Percentiles rank a stretch among this genome's conserved stretches.
Conservation (phyloP, 2,797 vertebrate genomes). For the Sphenodon punctatus region DNA sequence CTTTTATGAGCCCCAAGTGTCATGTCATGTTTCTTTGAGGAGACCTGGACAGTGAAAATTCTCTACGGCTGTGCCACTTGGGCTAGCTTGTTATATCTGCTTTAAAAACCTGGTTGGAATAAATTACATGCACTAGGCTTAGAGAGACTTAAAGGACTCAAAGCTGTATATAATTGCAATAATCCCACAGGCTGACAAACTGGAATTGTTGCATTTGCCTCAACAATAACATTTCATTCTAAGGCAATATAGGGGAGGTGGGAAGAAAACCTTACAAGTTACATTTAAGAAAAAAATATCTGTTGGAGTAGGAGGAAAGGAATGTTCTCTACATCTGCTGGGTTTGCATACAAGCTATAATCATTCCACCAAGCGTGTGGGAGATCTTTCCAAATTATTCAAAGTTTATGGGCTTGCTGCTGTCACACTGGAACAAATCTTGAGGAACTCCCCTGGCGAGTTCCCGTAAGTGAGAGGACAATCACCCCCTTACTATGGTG, state of each 20-base stretch:
- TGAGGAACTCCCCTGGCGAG: not conserved
- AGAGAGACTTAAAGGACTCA: not conserved
- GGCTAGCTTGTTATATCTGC: not conserved
- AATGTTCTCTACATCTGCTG: not conserved
- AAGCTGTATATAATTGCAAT: slow-evolving; percentile 9
- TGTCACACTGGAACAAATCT: not conserved
- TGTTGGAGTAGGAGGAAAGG: slow-evolving; percentile 35
- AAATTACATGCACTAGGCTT: not conserved
- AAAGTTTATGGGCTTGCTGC: not conserved
- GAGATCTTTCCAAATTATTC: slow-evolving; percentile 4
- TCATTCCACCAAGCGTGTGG: fast-evolving
- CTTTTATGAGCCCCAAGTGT: not conserved
- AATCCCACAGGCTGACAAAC: not conserved
- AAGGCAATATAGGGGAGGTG: not conserved
- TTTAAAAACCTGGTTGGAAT: not conserved
- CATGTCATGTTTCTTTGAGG: fast-evolving
- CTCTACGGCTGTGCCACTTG: fast-evolving
- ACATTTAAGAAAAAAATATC: not conserved
- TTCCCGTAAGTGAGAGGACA: not conserved
- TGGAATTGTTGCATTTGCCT: slow-evolving; percentile 20
- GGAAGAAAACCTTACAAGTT: not conserved
- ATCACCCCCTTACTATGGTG: not conserved
- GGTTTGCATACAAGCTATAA: not conserved
- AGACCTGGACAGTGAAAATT: not conserved
- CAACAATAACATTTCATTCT: slow-evolving; percentile 15